Conservation (phyloP, 2,888 invertebrate species). For the Papilio gigon region DNA sequence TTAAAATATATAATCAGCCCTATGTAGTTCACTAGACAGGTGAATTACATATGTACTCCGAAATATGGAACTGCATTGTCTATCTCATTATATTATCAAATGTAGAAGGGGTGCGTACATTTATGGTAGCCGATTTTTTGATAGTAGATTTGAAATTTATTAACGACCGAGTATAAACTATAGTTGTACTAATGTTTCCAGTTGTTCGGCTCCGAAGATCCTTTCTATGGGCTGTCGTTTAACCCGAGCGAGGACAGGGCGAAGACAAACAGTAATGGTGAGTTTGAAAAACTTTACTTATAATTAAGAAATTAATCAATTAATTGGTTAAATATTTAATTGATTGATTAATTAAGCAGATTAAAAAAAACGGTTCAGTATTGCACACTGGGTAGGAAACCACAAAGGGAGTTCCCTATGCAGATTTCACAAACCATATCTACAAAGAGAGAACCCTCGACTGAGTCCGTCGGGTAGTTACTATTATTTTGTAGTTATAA, state of each 20-base stretch:
- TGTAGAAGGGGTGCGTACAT: slow-evolving; percentile 34
- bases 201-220: slow-evolving; percentile 78
- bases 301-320: no score
- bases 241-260: slow-evolving; percentile 68
- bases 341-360: no score
- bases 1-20: background rate
- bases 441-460: no score
- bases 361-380: no score
- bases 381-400: no score
- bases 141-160: slow-evolving; percentile 9
- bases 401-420: no score
- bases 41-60: slow-evolving; percentile 36
- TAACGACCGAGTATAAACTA: slow-evolving; percentile 15
- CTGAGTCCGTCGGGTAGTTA: no score
- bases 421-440: no score
- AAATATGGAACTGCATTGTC: slow-evolving; percentile 17
- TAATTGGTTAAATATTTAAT: no score
- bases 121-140: slow-evolving; percentile 17
- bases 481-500: no score
- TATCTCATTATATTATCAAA: slow-evolving; percentile 5
- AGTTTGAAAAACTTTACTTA: slow-evolving; percentile 49
- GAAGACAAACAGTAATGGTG: slow-evolving; percentile 68
- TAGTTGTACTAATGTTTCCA: slow-evolving; percentile 55
- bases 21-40: background rate
- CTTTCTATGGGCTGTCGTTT: slow-evolving; percentile 77